phyloP scores from a whole-genome alignment of 2,113 vertebrate species.

The Callopanchax toddi region DNA sequence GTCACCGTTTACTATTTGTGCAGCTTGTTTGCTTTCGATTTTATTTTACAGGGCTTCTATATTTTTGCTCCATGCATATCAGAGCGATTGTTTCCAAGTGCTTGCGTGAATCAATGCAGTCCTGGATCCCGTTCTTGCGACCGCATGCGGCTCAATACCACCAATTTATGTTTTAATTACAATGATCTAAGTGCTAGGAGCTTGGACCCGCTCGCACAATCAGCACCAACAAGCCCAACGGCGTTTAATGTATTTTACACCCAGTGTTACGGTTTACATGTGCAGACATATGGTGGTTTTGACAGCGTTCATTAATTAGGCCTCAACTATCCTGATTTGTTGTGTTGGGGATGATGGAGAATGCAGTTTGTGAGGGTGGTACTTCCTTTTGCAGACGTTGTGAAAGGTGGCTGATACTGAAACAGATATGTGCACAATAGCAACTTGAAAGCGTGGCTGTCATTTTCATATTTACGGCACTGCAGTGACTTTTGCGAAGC shows the following conservation, averaged over 20 bases:
- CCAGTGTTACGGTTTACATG: constrained; percentile 26
- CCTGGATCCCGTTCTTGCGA: constrained; percentile 20
- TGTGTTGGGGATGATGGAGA: not conserved
- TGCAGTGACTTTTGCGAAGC: constrained; percentile 12
- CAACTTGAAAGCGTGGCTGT: not conserved
- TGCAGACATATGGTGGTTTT: constrained; percentile 7
- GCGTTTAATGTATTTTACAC: constrained; percentile 3
- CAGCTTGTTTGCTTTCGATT: constrained; percentile 66
- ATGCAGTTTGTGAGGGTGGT: too few relatives aligned
- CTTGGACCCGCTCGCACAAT: constrained; percentile 32
- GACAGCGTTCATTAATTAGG: constrained; percentile 1
- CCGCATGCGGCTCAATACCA: constrained; percentile 62
- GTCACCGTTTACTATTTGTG: constrained; percentile 46
- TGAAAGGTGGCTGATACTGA: not conserved
- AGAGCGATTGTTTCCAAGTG: constrained; percentile 72
- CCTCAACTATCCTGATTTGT: constrained; percentile 14
- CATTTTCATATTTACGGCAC: constrained; percentile 10
- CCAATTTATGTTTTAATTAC: constrained; percentile 80
- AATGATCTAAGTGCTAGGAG: constrained; percentile 64
- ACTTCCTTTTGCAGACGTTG: not conserved
- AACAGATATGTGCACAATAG: not conserved
- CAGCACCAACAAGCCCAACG: constrained; percentile 21
- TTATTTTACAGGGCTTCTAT: constrained; percentile 62
- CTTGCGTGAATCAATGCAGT: constrained; percentile 69
- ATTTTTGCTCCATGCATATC: constrained; percentile 66